Conservation (phyloP, 2,797 vertebrate species). For the Takifugu rubripes region DNA sequence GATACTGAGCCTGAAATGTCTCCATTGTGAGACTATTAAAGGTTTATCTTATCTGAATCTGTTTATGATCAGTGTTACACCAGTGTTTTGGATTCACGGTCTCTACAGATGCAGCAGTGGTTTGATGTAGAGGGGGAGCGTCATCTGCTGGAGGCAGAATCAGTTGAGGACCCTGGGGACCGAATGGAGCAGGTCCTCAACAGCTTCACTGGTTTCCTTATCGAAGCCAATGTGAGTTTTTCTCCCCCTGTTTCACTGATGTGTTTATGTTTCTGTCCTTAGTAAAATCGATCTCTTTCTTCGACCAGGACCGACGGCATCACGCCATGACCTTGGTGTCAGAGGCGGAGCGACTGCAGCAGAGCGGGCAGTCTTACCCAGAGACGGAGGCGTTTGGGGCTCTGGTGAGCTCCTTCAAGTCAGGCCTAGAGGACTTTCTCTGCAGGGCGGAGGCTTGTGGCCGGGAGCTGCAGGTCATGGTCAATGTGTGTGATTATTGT, state of each 20-base stretch:
- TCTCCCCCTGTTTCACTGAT: not conserved
- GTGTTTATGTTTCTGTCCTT: not conserved
- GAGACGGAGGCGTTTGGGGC: conserved; percentile 77
- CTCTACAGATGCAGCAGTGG: conserved; percentile 83
- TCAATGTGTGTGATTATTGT: conserved; percentile 79
- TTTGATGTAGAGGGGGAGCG: conserved; percentile 81
- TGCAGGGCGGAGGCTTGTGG: conserved; percentile 81
- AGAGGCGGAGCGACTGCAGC: conserved; percentile 77
- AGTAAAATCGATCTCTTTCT: conserved; percentile 3
- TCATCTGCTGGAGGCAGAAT: conserved; percentile 72
- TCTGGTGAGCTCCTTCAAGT: conserved; percentile 74
- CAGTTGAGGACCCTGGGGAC: conserved; percentile 69
- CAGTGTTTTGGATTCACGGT: not conserved
- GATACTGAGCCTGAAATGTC: too few relatives aligned
- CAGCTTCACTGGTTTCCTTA: conserved; percentile 82
- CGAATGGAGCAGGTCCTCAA: conserved; percentile 69
- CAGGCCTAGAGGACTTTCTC: conserved; percentile 80
- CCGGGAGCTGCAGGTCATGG: conserved; percentile 78
- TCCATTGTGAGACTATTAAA: too few relatives aligned
- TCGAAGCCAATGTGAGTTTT: conserved; percentile 81
- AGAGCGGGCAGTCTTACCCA: conserved; percentile 38
- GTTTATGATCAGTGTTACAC: conserved; percentile 14
- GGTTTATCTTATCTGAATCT: not conserved
- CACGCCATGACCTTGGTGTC: conserved; percentile 79
- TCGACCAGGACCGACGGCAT: conserved; percentile 80